Evolutionary conservation across 1,140 invertebrate genomes (phyloP), one percentile per base, ranked within the genome.

Genomic region (Drosophila pallidifrons): DNA sequence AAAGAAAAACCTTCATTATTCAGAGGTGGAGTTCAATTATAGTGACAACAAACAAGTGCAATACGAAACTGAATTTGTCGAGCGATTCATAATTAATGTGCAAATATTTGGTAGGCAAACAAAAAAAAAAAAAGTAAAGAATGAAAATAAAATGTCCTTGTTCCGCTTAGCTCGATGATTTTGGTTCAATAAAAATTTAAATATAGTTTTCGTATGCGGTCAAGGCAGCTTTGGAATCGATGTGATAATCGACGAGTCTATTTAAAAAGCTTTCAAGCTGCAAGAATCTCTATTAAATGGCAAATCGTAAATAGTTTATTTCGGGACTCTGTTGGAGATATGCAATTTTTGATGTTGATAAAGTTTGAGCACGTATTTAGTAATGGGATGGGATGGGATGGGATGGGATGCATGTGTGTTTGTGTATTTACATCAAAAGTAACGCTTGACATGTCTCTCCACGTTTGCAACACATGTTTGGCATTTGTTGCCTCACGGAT

Each of bases 401-500:
- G 20, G 20, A 20, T 25, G 20, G 20, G 20, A 5, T 67, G 25
- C n/a, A 11, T 47, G 16, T 47, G 15, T 58, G 41, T 25, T 25
- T 38, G 32, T 49, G 10, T 69, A 2, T 63, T 4, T 46, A 79
- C 35, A 47, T 61, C 20, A 25, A 60, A 54, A 47, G 71, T 47
- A 64, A 64, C 61, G 52, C 71, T 57, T 61, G 47, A 67, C 55
- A 71, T 83, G 81, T 77, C 68, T 77, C 68, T 77, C 60, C 77
- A 86, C 68, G 68, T 86, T 81, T 77, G 82, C 82, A 70, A 81
- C 81, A 83, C 64, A 85, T 83, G 81, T 83, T 85, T 67, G 64
- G 57, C 81, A 83, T 85, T 83, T 83, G 81, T 81, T 83, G 82
- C 51, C 64, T 51, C 47, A 71, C 16, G 75, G 13, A 70, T 49